Evolutionary conservation across 2,797 vertebrate species (phyloP).

Genomic region (Phrynocephalus forsythii): DNA sequence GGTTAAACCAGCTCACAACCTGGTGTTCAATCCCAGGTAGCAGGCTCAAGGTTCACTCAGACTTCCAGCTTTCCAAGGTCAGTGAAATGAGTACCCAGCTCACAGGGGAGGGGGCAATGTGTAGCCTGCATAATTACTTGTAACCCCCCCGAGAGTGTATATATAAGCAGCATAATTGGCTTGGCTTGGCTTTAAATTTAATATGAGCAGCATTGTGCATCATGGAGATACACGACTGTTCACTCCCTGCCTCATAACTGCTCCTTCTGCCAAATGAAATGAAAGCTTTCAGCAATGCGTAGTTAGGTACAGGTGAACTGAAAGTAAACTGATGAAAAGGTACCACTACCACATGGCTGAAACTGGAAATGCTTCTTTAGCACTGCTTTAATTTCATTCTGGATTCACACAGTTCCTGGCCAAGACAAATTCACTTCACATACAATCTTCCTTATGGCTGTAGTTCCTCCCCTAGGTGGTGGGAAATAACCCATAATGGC

Average conservation of each 20-base stretch:
- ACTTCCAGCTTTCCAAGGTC: no score
- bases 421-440: slow-evolving; percentile 41
- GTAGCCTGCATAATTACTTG: no score
- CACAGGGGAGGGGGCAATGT: no score
- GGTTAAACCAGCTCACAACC: no score
- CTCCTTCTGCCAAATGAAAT: not conserved
- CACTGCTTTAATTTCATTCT: slow-evolving; percentile 28
- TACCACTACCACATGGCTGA: not conserved
- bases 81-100: no score
- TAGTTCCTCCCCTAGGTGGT: slow-evolving; percentile 22
- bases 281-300: not conserved
- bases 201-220: not conserved
- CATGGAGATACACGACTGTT: not conserved
- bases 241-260: not conserved
- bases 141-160: no score
- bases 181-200: not conserved
- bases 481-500: slow-evolving; percentile 48
- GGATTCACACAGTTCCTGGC: not conserved
- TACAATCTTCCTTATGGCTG: slow-evolving; percentile 34
- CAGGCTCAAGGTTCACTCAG: no score
- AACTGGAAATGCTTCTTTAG: slow-evolving; percentile 4
- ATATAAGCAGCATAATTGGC: no score
- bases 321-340: not conserved
- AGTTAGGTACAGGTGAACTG: not conserved
- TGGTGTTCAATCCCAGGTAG: no score